Evolutionary conservation across 2,113 vertebrate species (phyloP).

Genomic region (Ictidomys tridecemlineatus): DNA sequence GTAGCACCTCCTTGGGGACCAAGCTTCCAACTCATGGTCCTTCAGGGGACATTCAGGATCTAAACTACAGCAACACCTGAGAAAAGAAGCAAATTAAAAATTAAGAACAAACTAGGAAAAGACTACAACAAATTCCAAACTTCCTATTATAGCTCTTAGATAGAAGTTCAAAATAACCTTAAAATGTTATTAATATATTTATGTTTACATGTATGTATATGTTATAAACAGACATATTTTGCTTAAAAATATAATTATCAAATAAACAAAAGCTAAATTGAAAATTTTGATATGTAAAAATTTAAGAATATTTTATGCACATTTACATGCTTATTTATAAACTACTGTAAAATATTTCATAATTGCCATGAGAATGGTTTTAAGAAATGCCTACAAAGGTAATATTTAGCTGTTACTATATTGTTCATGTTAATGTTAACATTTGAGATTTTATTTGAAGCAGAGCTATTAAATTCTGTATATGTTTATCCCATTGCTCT

Average conservation of each 20-base stretch:
- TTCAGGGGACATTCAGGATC: not conserved
- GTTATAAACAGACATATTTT: not conserved
- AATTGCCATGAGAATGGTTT: not conserved
- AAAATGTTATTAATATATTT: not conserved
- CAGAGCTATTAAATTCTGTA: not conserved
- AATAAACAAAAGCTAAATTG: not conserved
- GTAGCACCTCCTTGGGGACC: not conserved
- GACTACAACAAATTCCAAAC: not conserved
- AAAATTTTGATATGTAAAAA: not conserved
- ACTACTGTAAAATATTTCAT: not conserved
- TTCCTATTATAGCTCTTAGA: not conserved
- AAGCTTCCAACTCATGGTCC: not conserved
- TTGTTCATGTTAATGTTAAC: not conserved
- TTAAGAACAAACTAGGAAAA: not conserved
- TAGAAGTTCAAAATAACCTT: not conserved
- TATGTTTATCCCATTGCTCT: not conserved
- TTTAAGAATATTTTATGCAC: conserved; percentile 38
- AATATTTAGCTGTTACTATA: not conserved
- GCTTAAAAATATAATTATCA: not conserved
- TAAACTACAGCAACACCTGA: not conserved
- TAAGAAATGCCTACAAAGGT: not conserved
- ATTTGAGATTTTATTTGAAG: conserved; percentile 28
- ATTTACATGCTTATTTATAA: not conserved
- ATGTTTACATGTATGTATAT: not conserved
- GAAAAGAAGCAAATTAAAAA: not conserved